phyloP scores from a whole-genome alignment of 2,113 vertebrate species.

The Laterallus jamaicensis region DNA sequence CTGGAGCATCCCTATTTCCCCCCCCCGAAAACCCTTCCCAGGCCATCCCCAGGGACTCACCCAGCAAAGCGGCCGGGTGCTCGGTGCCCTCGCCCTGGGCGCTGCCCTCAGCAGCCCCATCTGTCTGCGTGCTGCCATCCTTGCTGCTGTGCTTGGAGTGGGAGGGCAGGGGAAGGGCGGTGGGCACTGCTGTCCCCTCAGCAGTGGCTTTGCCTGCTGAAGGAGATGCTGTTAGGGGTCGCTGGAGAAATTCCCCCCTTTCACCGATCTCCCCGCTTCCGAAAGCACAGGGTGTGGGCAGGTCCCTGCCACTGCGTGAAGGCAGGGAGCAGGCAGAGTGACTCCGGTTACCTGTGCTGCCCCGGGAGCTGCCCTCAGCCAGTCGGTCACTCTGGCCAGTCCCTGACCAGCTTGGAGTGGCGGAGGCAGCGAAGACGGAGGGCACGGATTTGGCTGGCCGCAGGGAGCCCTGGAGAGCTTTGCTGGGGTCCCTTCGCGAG shows the following conservation, averaged over 20 bases:
- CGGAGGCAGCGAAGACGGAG: slow-evolving; percentile 74
- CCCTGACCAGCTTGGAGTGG: slow-evolving; percentile 43
- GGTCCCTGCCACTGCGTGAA: fast-evolving
- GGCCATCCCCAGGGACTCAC: slow-evolving; percentile 20
- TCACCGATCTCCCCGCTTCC: background rate
- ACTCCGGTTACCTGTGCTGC: slow-evolving; percentile 59
- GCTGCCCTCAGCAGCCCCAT: slow-evolving; percentile 27
- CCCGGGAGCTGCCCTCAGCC: background rate
- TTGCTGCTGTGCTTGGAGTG: slow-evolving; percentile 76
- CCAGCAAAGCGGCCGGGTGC: slow-evolving; percentile 6
- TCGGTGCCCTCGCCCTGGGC: background rate
- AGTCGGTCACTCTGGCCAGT: slow-evolving; percentile 13
- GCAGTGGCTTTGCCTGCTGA: slow-evolving; percentile 74
- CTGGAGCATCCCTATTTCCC: background rate
- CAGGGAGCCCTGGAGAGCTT: slow-evolving; percentile 79
- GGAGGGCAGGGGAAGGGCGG: background rate
- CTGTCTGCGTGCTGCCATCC: slow-evolving; percentile 88
- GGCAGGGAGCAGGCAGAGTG: fast-evolving
- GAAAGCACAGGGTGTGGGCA: background rate
- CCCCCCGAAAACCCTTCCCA: too few species aligned
- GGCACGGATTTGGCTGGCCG: slow-evolving; percentile 90
- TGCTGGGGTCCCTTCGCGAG: slow-evolving; percentile 84
- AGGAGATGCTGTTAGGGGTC: background rate
- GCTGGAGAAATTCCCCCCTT: background rate
- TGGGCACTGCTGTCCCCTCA: slow-evolving; percentile 64